These are phyloP conservation scores for Neomicropteryx cornuta DNA, from an alignment of 1,140 invertebrate species.

Conservation along the genomic window DNA sequence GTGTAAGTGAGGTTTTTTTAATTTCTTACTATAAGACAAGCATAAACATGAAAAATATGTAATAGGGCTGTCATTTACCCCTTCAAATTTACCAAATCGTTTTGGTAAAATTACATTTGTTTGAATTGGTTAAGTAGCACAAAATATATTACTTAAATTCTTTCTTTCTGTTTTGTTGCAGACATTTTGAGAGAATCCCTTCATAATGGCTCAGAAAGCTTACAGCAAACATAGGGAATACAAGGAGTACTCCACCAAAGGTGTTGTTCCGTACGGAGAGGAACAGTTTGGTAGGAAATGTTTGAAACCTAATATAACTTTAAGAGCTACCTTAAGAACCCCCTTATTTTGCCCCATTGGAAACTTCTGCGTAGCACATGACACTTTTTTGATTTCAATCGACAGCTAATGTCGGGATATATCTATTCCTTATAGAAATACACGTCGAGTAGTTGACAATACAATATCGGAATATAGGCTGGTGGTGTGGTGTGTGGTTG, in stretches of 20 bases:
- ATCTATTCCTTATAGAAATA: neutral
- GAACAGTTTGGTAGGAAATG: slow-evolving; percentile 31
- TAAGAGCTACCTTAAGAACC: neutral
- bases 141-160: no score
- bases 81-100: no score
- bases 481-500: no score
- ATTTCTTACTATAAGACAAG: no score
- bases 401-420: neutral
- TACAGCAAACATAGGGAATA: slow-evolving; percentile 37
- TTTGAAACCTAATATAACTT: neutral
- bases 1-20: no score
- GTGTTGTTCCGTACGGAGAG: slow-evolving; percentile 27
- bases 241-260: slow-evolving; percentile 32
- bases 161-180: no score
- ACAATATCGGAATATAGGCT: no score
- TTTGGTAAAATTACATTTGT: no score
- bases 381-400: neutral
- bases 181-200: slow-evolving; percentile 14
- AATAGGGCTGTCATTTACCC: no score
- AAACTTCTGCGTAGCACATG: neutral
- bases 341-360: neutral
- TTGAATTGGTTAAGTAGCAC: no score
- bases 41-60: no score
- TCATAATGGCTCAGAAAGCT: slow-evolving; percentile 33
- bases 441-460: no score